Evolutionary conservation across 2,797 vertebrate species (phyloP), one percentile per base, ranked within the genome.

Genomic region (Smutsia temminckii): DNA sequence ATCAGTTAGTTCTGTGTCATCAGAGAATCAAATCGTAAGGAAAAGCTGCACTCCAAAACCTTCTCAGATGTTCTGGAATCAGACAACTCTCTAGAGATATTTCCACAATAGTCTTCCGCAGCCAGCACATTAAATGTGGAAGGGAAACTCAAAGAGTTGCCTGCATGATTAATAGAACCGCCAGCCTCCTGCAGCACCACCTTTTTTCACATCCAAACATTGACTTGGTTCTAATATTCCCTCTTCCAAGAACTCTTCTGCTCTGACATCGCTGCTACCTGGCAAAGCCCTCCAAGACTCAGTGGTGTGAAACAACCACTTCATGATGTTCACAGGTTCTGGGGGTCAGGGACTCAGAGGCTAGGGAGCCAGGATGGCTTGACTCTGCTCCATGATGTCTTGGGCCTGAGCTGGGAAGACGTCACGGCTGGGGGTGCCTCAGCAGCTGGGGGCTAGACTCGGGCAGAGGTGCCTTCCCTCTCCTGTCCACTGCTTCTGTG

Each of bases 401-500:
- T 14, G 46, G 9, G 11, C 29, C 25, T 61, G 4, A 34, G 23
- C 25, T 32, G 10, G n/a, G 46, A 72, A 51, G 20, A 57, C 40
- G 29, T 49, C 27, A 9, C 20, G 16, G 17, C 55, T 10, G 5
- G 42, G 49, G 32, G 3, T 74, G 55, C 61, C 85, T 79, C 27
- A 1, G 51, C 37, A 59, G 21, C n/a, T 46, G 42, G 23, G 34
- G 34, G 23, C 4, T 40, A 61, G 71, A 68, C n/a, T 16, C 2
- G 0, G n/a, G 16, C 8, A 9, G 6, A 51, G 12, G 13, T 53
- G 63, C 17, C 18, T 57, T 79, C 46, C 27, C 71, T 64, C 21
- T 55, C 0, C 0, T 0, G 0, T 55, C 63, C 12, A 1, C 32
- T 61, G 13, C 13, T 27, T 46, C 78, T 61, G 3, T 23, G 57